phyloP scores from a whole-genome alignment of 2,113 vertebrate genomes.

The Spea bombifrons region DNA sequence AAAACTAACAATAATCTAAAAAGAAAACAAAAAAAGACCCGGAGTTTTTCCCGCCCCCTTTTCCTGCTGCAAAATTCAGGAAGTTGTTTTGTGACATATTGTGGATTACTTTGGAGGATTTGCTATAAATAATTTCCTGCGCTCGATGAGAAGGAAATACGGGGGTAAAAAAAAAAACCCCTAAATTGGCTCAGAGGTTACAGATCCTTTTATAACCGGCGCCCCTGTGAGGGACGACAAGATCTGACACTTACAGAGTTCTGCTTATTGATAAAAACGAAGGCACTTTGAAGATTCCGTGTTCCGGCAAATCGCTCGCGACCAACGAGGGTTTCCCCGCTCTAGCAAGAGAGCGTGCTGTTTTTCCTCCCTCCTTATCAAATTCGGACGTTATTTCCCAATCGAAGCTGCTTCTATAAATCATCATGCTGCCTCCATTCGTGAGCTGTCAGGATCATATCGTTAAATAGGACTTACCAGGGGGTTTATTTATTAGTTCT shows the following conservation, averaged over 20 bases:
- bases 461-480: background rate
- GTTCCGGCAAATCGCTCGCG: background rate
- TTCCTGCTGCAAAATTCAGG: constrained; percentile 25
- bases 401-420: background rate
- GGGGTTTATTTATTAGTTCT: background rate
- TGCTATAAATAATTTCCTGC: constrained; percentile 5
- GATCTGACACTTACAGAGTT: background rate
- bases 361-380: background rate
- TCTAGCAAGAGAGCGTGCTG: background rate
- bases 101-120: constrained; percentile 6
- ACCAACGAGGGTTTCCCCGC: background rate
- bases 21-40: background rate
- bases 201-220: background rate
- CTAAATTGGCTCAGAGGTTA: background rate
- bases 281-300: background rate
- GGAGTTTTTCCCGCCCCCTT: background rate
- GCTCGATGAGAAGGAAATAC: constrained; percentile 17
- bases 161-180: background rate
- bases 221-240: background rate
- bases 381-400: background rate
- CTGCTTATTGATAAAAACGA: background rate
- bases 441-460: constrained; percentile 11
- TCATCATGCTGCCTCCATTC: constrained; percentile 13
- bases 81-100: background rate
- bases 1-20: background rate